Percentiles rank a stretch among this genome's conserved stretches.
These are phyloP conservation scores for Rosalia funebris DNA, from an alignment of 2,888 invertebrate genomes.

Conservation along the genomic window DNA sequence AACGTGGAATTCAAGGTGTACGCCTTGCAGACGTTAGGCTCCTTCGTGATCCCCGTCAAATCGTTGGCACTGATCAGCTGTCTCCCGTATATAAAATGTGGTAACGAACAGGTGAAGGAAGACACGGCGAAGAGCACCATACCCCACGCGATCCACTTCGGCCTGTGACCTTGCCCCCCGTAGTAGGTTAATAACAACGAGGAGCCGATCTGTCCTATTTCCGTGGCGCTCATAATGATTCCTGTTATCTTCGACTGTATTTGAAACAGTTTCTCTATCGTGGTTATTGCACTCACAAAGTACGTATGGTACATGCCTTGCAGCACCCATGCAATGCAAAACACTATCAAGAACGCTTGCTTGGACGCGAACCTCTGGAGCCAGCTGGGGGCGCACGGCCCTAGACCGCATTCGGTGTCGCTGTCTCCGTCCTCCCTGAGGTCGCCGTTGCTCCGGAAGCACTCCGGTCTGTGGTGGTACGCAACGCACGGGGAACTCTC, in stretches of 20 bases:
- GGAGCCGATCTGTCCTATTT: constrained; percentile 92
- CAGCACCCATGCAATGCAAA: constrained; percentile 86
- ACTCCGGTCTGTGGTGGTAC: constrained; percentile 51
- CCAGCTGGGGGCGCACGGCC: constrained; percentile 80
- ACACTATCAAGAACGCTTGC: constrained; percentile 87
- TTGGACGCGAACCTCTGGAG: constrained; percentile 85
- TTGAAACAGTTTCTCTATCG: constrained; percentile 91
- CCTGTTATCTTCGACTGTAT: constrained; percentile 93
- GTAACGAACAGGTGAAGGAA: constrained; percentile 86
- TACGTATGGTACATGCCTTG: constrained; percentile 95
- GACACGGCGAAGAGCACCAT: constrained; percentile 89
- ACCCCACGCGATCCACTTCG: constrained; percentile 93
- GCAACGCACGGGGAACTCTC: too few relatives aligned
- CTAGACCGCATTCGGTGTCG: constrained; percentile 80
- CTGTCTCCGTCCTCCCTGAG: constrained; percentile 63
- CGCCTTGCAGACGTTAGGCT: constrained; percentile 62
- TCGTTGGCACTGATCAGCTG: constrained; percentile 72
- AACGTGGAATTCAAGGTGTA: constrained; percentile 25
- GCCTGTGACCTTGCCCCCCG: constrained; percentile 91
- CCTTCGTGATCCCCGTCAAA: constrained; percentile 59
- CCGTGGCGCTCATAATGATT: constrained; percentile 88
- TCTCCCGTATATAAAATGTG: constrained; percentile 86
- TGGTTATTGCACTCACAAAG: constrained; percentile 93
- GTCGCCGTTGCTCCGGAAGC: constrained; percentile 52
- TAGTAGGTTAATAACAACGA: constrained; percentile 88